Base-by-base conservation (phyloP, 30 jellyfish, hydroid and myxozoan species). In the Sanderia malayensis region DNA sequence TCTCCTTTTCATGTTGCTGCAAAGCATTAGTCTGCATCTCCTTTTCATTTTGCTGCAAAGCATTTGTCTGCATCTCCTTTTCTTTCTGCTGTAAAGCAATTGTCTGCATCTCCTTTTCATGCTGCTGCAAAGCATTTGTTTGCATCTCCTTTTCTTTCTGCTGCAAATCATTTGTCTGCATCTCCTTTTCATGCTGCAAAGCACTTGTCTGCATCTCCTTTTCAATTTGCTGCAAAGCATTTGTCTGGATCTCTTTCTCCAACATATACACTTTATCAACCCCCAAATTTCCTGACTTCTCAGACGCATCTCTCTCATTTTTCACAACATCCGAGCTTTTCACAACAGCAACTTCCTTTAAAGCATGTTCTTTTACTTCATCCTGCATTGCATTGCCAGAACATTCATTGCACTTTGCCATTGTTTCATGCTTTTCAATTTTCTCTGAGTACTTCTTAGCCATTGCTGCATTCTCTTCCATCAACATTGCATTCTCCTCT, bases 401-500 rank as follows among this genome's bases (percentile, higher is more conserved):
- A n/a, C n/a, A n/a, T n/a, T n/a, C n/a, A n/a, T n/a, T n/a, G n/a
- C n/a, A n/a, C n/a, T n/a, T n/a, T n/a, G n/a, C n/a, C 6, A 45
- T 47, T 30, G 49, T 20, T 25, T 74, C 70, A 33, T 25, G 15
- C 60, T 46, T 1, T 22, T 60, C 13, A 15, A 74, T 33, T 46
- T 57, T 44, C 46, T 15, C 78, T 0, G 26, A 20, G 20, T 76
- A 46, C 18, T 62, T 76, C 44, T 31, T 74, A 1, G 62, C 52
- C 19, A 76, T 63, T 28, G 59, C 73, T 52, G 31, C 80, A 29
- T 76, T 76, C 28, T 32, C 73, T 61, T 76, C 80, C 80, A 64
- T 76, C 21, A 76, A 67, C 31, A 30, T 76, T 0, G 88, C 88
- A 62, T 76, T 76, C 52, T 76, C 88, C 32, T 61, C 80, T 0